Base-by-base conservation (phyloP, 1,140 invertebrate species). In the Brachionus manjavacas region DNA sequence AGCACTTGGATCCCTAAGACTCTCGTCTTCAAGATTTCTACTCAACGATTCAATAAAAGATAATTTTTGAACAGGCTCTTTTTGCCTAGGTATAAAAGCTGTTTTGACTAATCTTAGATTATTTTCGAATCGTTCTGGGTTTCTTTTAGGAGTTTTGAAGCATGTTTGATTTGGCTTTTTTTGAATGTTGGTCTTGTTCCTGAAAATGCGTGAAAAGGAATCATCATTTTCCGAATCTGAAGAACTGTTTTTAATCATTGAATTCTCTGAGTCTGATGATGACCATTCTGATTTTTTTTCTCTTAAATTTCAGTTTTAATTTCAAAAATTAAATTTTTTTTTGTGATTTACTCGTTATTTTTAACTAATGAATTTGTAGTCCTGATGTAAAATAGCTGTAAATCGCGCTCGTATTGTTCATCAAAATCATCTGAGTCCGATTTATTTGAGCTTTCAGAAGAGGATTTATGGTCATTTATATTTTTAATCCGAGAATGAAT, bases 341-440 rank as follows among this genome's bases (percentile, higher is more conserved):
- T n/a, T n/a, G n/a, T n/a, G n/a, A n/a, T 74, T 74, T 41, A 41
- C 16, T 74, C 16, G 12, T 74, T 4, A 49, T 76, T 76, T 76
- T 76, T 76, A 23, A 14, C 12, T 25, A 76, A n/a, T 9, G 20
- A 49, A 12, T 76, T 76, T 7, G 72, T 76, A 11, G 79, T 81
- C 39, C 79, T 81, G 14, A 81, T 81, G 12, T 81, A 81, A 28
- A 81, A 81, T 11, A 81, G 52, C 25, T 81, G 79, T 1, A 81
- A 20, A 64, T 81, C 79, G 20, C 28, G 20, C 6, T 46, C 79
- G 16, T 81, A 81, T 46, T 81, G 52, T 23, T 68, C 79, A 35
- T 81, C 79, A 68, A 64, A 64, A 23, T 64, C 79, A 46, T 81
- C 79, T 20, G 52, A 60, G n/a, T 60, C 64, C 6, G 79, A 81